These are phyloP conservation scores for Clusia tigrina DNA, from an alignment of 2,888 invertebrate species.

Conservation along the genomic window DNA sequence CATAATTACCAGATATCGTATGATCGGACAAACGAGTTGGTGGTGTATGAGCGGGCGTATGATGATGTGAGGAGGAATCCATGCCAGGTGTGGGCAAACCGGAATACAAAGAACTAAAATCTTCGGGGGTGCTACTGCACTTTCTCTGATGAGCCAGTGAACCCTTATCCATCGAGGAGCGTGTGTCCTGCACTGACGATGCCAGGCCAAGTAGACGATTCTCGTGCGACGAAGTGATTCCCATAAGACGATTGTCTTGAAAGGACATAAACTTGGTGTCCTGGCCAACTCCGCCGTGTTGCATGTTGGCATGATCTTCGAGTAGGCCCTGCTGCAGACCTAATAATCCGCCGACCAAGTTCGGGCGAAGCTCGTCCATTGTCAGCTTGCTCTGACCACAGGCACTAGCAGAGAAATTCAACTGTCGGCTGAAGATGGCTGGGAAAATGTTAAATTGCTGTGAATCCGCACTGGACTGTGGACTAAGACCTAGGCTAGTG, in stretches of 20 bases:
- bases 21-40: constrained; percentile 69
- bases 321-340: constrained; percentile 81
- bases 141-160: constrained; percentile 68
- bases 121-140: constrained; percentile 88
- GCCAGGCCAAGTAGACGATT: constrained; percentile 63
- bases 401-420: constrained; percentile 77
- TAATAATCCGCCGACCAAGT: constrained; percentile 79
- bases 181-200: constrained; percentile 67
- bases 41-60: constrained; percentile 77
- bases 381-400: constrained; percentile 78
- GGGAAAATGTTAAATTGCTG: constrained; percentile 89
- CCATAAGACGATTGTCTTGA: constrained; percentile 65
- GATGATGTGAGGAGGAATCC: constrained; percentile 68
- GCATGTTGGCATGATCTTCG: constrained; percentile 73
- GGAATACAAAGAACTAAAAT: constrained; percentile 86
- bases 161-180: constrained; percentile 67
- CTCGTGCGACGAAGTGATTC: constrained; percentile 61
- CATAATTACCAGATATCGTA: constrained; percentile 69
- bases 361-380: constrained; percentile 87
- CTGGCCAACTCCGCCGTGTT: constrained; percentile 55
- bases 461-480: constrained; percentile 64
- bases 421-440: constrained; percentile 87
- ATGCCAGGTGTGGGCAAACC: constrained; percentile 66
- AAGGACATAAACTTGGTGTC: constrained; percentile 66
- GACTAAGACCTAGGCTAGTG: constrained; percentile 61